These are phyloP conservation scores for Toxotes chatareus DNA, from an alignment of 2,113 vertebrate genomes.

Conservation along the genomic window DNA sequence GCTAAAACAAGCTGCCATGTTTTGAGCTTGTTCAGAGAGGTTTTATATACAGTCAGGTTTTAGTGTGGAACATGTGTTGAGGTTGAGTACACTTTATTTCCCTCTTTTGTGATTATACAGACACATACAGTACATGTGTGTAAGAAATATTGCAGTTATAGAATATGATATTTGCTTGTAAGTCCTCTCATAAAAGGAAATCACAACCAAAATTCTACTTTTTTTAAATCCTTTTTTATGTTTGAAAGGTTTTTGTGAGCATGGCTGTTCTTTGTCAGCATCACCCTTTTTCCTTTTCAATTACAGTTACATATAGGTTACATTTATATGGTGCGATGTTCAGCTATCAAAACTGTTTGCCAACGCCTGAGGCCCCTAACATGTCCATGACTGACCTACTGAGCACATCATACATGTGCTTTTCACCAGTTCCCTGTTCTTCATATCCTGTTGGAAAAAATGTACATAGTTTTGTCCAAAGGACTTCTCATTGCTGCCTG, in stretches of 20 bases:
- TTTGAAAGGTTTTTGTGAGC: background rate
- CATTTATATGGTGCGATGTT: slow-evolving; percentile 1
- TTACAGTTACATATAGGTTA: slow-evolving; percentile 16
- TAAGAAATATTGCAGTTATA: too few species aligned
- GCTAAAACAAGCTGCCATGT: too few species aligned
- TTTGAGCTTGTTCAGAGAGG: too few species aligned
- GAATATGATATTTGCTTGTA: background rate
- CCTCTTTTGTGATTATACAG: too few species aligned
- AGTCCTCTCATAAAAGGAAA: background rate
- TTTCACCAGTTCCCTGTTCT: background rate
- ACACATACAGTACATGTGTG: background rate
- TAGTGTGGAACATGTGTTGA: too few species aligned
- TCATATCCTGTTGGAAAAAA: background rate
- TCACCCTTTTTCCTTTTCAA: slow-evolving; percentile 25
- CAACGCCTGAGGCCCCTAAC: slow-evolving; percentile 43
- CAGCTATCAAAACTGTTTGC: slow-evolving; percentile 32
- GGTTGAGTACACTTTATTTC: too few species aligned
- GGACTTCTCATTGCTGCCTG: background rate
- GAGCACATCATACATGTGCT: background rate
- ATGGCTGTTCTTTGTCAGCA: slow-evolving; percentile 37
- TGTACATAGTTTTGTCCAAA: background rate
- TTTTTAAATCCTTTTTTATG: background rate
- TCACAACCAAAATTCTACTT: background rate
- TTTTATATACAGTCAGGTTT: too few species aligned
- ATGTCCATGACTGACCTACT: background rate